These are phyloP conservation scores for Holacanthella duospinosa DNA, from an alignment of 2,888 invertebrate genomes.

Conservation along the genomic window DNA sequence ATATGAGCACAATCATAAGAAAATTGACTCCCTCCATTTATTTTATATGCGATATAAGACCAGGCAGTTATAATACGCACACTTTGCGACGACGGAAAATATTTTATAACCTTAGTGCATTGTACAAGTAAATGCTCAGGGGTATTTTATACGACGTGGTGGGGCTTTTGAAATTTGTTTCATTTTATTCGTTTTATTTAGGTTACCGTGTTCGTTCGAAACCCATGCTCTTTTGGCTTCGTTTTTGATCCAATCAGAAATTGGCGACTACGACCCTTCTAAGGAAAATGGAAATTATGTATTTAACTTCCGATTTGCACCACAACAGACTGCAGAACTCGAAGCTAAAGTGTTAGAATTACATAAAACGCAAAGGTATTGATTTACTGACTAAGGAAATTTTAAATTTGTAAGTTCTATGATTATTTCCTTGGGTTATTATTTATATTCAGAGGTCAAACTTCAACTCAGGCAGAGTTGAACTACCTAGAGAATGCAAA, in stretches of 20 bases:
- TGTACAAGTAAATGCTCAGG: too few species aligned
- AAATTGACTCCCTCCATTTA: too few species aligned
- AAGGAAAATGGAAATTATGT: conserved; percentile 62
- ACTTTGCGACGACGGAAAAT: too few species aligned
- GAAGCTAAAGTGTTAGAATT: conserved; percentile 90
- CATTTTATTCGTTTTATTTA: conserved; percentile 42
- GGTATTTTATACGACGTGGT: too few species aligned
- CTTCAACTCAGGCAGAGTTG: conserved; percentile 93
- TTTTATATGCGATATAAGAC: too few species aligned
- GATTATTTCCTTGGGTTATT: background rate
- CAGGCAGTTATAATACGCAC: too few species aligned
- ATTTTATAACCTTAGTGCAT: too few species aligned
- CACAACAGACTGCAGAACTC: conserved; percentile 72
- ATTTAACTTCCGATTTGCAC: conserved; percentile 84
- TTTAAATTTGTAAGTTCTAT: background rate
- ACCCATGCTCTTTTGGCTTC: conserved; percentile 92
- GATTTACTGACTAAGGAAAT: background rate
- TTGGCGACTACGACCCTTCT: conserved; percentile 80
- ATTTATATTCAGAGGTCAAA: conserved; percentile 65
- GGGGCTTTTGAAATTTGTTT: background rate
- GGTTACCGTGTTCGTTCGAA: conserved; percentile 91
- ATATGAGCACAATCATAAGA: too few species aligned
- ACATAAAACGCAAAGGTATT: conserved; percentile 81
- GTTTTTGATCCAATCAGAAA: conserved; percentile 79
- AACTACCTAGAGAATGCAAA: conserved; percentile 97